These are phyloP conservation scores for Mizuhopecten yessoensis DNA, from an alignment of 1,140 invertebrate genomes.

Conservation along the genomic window DNA sequence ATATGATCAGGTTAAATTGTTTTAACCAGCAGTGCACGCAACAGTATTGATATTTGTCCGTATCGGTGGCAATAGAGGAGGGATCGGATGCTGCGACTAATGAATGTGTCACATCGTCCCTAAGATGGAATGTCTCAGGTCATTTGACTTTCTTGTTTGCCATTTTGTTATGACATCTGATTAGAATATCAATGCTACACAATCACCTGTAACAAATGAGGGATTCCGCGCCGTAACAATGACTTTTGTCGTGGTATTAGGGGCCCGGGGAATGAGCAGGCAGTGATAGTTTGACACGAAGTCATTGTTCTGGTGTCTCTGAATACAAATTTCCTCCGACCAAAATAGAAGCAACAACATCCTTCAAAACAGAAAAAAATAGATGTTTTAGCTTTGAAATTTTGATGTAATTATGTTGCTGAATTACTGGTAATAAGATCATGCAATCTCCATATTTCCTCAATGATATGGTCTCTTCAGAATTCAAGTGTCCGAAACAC, in stretches of 20 bases:
- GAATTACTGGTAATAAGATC: neutral
- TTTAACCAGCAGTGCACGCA: constrained; percentile 17
- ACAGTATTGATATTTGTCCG: constrained; percentile 7
- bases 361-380: neutral
- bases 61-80: neutral
- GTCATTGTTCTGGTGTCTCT: neutral
- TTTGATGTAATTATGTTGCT: neutral
- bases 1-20: constrained; percentile 20
- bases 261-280: neutral
- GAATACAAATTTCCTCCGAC: neutral
- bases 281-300: neutral
- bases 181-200: neutral
- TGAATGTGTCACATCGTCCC: neutral
- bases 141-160: neutral
- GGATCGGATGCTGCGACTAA: neutral
- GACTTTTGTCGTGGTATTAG: constrained; percentile 32
- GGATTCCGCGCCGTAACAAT: neutral
- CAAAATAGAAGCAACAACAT: neutral
- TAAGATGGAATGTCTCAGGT: neutral
- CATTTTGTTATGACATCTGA: neutral
- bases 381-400: neutral
- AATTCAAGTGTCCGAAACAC: neutral
- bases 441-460: neutral
- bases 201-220: neutral
- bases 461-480: neutral